phyloP scores from a whole-genome alignment of 1,140 invertebrate genomes.

The Danaus plexippus region DNA sequence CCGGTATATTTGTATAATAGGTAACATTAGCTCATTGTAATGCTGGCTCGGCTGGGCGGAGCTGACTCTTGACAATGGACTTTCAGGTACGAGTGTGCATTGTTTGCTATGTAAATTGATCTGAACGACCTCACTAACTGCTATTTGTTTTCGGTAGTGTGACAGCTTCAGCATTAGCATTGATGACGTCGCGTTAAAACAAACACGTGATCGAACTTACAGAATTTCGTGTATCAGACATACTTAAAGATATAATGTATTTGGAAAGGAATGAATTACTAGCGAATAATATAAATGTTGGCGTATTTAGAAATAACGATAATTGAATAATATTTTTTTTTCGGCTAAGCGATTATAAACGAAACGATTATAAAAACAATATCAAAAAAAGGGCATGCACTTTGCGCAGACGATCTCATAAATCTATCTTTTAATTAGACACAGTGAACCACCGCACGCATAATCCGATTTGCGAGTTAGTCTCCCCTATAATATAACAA shows the following conservation, averaged over 20 bases:
- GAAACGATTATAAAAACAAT: no score
- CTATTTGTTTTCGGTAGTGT: constrained; percentile 48
- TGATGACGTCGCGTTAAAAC: no score
- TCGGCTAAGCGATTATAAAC: no score
- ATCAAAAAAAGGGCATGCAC: constrained; percentile 17
- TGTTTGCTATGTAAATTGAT: constrained; percentile 43
- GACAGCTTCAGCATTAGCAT: no score
- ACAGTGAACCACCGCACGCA: constrained; percentile 44
- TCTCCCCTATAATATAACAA: constrained; percentile 56
- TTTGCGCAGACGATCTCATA: constrained; percentile 34
- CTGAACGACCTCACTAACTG: constrained; percentile 28
- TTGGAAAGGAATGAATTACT: no score
- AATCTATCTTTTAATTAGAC: constrained; percentile 55
- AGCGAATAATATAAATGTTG: no score
- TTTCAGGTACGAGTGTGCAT: constrained; percentile 17
- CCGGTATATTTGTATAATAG: no score
- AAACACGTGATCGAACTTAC: no score
- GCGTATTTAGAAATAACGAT: no score
- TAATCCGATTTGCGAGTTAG: constrained; percentile 60
- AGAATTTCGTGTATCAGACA: no score
- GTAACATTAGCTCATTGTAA: constrained; percentile 22
- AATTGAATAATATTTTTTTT: no score
- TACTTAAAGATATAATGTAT: no score
- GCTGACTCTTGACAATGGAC: constrained; percentile 32
- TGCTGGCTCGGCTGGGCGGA: constrained; percentile 23